Percentiles rank a stretch among this genome's conserved stretches.
These are phyloP conservation scores for Axis porcinus DNA, from an alignment of 2,113 vertebrate species.

Conservation along the genomic window DNA sequence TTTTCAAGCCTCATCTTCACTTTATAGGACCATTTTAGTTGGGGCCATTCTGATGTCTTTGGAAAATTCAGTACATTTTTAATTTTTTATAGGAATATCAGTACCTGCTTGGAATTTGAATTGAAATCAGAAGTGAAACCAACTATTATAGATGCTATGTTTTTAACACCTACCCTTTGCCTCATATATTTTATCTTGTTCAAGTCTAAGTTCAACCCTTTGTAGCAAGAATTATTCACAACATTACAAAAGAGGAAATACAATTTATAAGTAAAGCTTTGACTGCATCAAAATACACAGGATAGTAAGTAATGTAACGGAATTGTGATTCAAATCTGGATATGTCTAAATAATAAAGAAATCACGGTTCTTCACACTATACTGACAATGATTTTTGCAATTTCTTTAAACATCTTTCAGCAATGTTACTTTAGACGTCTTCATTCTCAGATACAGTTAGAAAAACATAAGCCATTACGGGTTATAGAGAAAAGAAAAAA, in stretches of 20 bases:
- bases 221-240: neutral
- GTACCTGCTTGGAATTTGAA: neutral
- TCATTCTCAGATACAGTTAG: neutral
- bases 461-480: neutral
- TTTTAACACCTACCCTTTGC: neutral
- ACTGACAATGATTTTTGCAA: neutral
- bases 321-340: neutral
- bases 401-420: neutral
- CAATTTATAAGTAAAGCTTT: neutral
- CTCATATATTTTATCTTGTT: neutral
- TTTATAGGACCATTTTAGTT: neutral
- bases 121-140: neutral
- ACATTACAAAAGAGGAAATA: neutral
- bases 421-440: neutral
- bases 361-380: neutral
- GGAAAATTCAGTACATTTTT: neutral
- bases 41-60: neutral
- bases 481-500: neutral
- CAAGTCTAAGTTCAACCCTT: neutral
- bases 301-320: neutral
- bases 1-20: neutral
- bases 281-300: neutral
- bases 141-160: neutral
- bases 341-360: neutral
- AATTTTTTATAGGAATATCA: neutral